Evolutionary conservation across 2,888 invertebrate species (phyloP), one percentile per base, ranked within the genome.

Genomic region (Coremacera marginata): DNA sequence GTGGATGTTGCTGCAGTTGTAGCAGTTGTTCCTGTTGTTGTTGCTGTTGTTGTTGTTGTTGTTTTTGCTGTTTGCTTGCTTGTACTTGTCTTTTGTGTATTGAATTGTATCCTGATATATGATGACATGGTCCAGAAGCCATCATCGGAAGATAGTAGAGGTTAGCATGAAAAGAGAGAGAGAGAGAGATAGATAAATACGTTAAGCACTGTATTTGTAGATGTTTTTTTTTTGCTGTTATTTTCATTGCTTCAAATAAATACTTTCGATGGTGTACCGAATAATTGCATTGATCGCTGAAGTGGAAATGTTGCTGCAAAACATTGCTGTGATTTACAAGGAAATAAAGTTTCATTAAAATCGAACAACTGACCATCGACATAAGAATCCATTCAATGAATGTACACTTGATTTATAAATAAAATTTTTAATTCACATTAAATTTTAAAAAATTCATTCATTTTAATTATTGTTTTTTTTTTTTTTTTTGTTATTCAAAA

Each of bases 171-270:
- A 51, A 73, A 65, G 5, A 14, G 11, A 55, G n/a, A 55, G n/a
- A 62, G 65, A 70, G 51, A 77, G n/a, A 72, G 44, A 73, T 68
- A 67, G 37, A 52, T 51, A 75, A 68, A 68, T 0, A 22, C 44
- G 14, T 3, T 44, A 44, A 55, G 55, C 19, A 55, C 19, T 55
- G 7, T 55, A 19, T 55, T 55, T 3, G 1, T 9, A 7, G 14
- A 27, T 27, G n/a, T n/a, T n/a, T 60, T 19, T 31, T 34, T n/a
- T 27, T 34, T 31, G 34, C 2, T 63, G 0, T 60, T 60, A 60
- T 60, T 60, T 19, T 25, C 8, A 60, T 60, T 60, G 57, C 14
- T 1, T 60, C 22, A 25, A 25, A 27, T 60, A 16, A 11, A 25
- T 60, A 27, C 14, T 19, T 19, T 27, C 27, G 19, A 25, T 25